phyloP scores from a whole-genome alignment of 2,888 invertebrate genomes.

The Axea sp. region DNA sequence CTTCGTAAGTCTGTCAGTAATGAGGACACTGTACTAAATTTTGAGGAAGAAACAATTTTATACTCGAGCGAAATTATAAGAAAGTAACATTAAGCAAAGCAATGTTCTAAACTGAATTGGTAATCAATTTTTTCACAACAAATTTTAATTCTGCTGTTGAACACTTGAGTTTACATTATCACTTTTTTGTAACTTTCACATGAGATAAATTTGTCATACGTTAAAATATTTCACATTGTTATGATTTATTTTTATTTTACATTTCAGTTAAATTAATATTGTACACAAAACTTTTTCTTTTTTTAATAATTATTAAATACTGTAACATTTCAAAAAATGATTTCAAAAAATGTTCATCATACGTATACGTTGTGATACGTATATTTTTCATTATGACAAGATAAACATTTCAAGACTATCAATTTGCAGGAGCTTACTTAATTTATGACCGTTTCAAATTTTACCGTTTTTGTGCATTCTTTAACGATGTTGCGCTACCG shows the following conservation, averaged over 20 bases:
- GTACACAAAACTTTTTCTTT: too few relatives aligned
- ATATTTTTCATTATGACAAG: slow-evolving; percentile 8
- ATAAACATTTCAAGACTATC: slow-evolving; percentile 12
- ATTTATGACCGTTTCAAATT: slow-evolving; percentile 14
- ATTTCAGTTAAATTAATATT: too few relatives aligned
- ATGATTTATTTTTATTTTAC: too few relatives aligned
- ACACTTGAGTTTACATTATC: too few relatives aligned
- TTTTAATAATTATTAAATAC: too few relatives aligned
- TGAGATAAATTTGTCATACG: too few relatives aligned
- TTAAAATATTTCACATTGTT: too few relatives aligned
- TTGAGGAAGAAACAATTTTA: slow-evolving; percentile 37
- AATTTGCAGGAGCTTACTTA: slow-evolving; percentile 3
- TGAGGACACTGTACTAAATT: slow-evolving; percentile 35
- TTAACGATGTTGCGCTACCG: slow-evolving; percentile 6
- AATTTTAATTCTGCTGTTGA: too few relatives aligned
- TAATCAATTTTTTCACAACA: slow-evolving; percentile 3
- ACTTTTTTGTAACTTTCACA: too few relatives aligned
- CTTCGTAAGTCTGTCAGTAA: slow-evolving; percentile 37
- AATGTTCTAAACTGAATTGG: slow-evolving; percentile 1
- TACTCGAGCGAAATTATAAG: slow-evolving; percentile 12
- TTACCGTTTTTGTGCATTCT: slow-evolving; percentile 10
- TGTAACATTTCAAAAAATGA: too few relatives aligned
- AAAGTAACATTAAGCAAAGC: slow-evolving; percentile 21
- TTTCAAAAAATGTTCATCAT: too few relatives aligned
- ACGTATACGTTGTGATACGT: too few relatives aligned